A percentile compares a stretch with the other conserved stretches of the same genome.
These are phyloP conservation scores for Hetaerina americana DNA, from an alignment of 1,140 invertebrate species.

Conservation along the genomic window DNA sequence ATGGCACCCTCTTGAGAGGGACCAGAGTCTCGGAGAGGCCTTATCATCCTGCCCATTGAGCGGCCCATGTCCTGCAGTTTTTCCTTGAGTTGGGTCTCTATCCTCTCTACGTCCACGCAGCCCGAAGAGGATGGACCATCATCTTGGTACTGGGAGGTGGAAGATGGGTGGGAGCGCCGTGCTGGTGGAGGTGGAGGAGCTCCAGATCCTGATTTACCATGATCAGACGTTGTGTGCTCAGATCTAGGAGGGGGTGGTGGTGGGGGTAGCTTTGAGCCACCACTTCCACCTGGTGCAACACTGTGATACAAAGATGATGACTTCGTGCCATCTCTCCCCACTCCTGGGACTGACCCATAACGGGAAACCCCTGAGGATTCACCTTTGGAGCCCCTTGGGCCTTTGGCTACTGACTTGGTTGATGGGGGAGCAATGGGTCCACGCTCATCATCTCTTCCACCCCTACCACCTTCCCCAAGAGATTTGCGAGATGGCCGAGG, in stretches of 20 bases:
- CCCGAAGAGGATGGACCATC: background rate
- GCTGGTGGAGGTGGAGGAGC: conserved; percentile 1
- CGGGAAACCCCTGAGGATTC: background rate
- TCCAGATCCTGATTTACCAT: background rate
- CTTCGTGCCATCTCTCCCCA: background rate
- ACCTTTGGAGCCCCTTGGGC: background rate
- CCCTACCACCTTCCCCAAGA: background rate
- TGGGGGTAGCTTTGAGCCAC: background rate
- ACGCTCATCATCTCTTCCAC: background rate
- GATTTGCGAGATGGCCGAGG: background rate
- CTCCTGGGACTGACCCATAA: background rate
- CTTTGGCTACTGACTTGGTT: background rate
- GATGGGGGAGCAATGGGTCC: background rate
- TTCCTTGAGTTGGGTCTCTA: conserved; percentile 34
- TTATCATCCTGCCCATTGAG: conserved; percentile 11
- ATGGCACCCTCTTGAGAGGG: background rate
- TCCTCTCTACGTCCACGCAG: conserved; percentile 22
- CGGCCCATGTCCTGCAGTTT: conserved; percentile 25
- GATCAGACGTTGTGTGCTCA: background rate
- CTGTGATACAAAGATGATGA: background rate
- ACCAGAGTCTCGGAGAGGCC: conserved; percentile 7
- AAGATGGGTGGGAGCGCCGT: background rate
- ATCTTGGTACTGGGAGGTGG: background rate
- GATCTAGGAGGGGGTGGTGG: background rate
- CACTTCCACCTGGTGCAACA: background rate